Base-by-base conservation (phyloP, 2,113 vertebrate genomes). In the Malurus melanocephalus region DNA sequence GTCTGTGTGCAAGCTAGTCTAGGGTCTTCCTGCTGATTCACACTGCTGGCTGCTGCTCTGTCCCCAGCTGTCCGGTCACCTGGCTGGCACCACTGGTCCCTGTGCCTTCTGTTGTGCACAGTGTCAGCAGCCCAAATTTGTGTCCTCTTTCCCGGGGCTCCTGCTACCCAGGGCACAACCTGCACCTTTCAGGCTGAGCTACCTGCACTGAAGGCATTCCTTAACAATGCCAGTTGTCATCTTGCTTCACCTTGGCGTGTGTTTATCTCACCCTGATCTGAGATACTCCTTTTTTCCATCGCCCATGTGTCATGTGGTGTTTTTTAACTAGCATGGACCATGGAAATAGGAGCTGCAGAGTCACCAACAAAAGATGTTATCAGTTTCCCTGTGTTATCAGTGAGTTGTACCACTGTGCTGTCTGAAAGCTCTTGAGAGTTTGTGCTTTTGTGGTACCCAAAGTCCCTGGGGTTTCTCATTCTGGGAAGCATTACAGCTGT, bases 241-340 rank as follows among this genome's bases (percentile, higher is more conserved):
- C 51, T 60, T 76, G 16, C 42, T 38, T 60, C 49, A 40, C 30
- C 19, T 42, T 21, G 10, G 16, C 49, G 9, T 21, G 12, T 30
- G 7, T 80, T 68, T 56, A 24, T 61, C 27, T 68, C 30, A 13
- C 32, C 8, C 19, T 24, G 12, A 42, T 91, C 42, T 52, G 64
- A 83, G 46, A 77, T 52, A 15, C 20, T 60, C 26, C 11, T 43
- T 60, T 51, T 51, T 81, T 46, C 56, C 5, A 1, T 48, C 2
- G 0, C 0, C 0, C 3, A 0, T 0, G 1, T 80, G 1, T 80
- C 32, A 33, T 42, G 11, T 45, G 46, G 10, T 59, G 46, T 18
- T 71, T 61, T 53, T 52, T 72, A 79, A 45, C 35, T 32, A 42
- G 13, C 6, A 15, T 13, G 35, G 16, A 21, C 52, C 57, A n/a